Conservation (phyloP, 2,888 invertebrate genomes). For the Cataglyphis albicans region DNA sequence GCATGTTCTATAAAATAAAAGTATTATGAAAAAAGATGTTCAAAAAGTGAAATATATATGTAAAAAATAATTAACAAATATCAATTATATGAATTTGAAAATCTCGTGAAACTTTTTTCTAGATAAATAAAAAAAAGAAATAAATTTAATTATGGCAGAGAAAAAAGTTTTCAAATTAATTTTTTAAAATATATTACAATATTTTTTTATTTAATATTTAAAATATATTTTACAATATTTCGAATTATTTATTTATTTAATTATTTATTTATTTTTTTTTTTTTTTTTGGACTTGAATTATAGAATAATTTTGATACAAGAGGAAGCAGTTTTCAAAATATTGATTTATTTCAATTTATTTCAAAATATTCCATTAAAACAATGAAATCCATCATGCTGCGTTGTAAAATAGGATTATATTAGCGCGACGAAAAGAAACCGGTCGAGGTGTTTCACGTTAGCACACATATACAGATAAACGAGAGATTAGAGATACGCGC, state of each 20-base stretch:
- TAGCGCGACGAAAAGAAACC: constrained; percentile 48
- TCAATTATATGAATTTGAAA: constrained; percentile 1
- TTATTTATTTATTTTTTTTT: neutral
- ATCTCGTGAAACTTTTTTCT: neutral
- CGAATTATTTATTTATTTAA: neutral
- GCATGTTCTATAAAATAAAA: constrained; percentile 20
- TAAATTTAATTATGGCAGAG: neutral
- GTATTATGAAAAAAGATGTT: neutral
- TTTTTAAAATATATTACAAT: neutral
- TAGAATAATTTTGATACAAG: neutral
- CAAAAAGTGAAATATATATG: constrained; percentile 18
- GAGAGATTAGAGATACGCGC: constrained; percentile 18
- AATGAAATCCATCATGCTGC: neutral
- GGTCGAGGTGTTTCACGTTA: constrained; percentile 47
- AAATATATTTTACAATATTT: neutral
- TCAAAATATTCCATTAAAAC: constrained; percentile 5
- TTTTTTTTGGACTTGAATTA: neutral
- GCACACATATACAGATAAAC: neutral
- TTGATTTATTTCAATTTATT: constrained; percentile 23
- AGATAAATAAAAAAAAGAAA: neutral
- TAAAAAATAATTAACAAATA: neutral
- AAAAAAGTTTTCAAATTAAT: constrained; percentile 1
- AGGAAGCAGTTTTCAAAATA: neutral
- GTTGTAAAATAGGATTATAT: constrained; percentile 37
- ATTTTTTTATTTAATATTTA: no score